Evolutionary conservation across 2,797 vertebrate genomes (phyloP).

Genomic region (Rhinophrynus dorsalis): DNA sequence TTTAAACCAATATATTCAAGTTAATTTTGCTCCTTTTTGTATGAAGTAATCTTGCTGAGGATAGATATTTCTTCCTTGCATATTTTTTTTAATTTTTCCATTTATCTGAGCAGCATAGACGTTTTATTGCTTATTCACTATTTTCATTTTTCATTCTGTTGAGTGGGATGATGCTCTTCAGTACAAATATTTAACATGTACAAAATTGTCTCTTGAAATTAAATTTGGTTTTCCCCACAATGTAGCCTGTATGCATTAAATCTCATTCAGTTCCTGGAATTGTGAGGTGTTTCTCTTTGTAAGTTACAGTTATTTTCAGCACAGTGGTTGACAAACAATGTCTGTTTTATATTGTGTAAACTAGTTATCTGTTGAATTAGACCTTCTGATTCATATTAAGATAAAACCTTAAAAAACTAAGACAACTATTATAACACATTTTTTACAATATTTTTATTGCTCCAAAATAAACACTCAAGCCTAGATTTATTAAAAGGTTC

Average conservation of each 20-base stretch:
- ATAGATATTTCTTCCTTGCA: constrained; percentile 25
- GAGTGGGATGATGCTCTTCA: constrained; percentile 46
- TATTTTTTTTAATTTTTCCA: constrained; percentile 44
- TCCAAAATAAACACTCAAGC: too few relatives aligned
- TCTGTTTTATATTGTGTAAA: too few relatives aligned
- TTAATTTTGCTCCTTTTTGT: constrained; percentile 40
- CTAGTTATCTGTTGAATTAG: too few relatives aligned
- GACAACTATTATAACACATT: too few relatives aligned
- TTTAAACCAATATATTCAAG: constrained; percentile 51
- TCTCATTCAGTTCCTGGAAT: constrained; percentile 20
- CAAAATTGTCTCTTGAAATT: constrained; percentile 36
- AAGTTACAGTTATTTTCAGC: not conserved
- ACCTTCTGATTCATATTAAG: too few relatives aligned
- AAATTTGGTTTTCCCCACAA: constrained; percentile 35
- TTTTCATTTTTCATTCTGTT: constrained; percentile 43
- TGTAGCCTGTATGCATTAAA: constrained; percentile 30
- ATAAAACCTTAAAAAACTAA: too few relatives aligned
- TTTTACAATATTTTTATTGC: too few relatives aligned
- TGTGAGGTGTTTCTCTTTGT: not conserved
- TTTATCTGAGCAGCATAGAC: constrained; percentile 40
- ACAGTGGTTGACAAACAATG: too few relatives aligned
- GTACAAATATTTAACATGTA: constrained; percentile 48
- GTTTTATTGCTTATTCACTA: constrained; percentile 47
- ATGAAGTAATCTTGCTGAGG: constrained; percentile 39
- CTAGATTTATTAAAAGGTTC: too few relatives aligned